These are phyloP conservation scores for Heterodera schachtii DNA, from an alignment of 1,140 invertebrate species.

Conservation along the genomic window DNA sequence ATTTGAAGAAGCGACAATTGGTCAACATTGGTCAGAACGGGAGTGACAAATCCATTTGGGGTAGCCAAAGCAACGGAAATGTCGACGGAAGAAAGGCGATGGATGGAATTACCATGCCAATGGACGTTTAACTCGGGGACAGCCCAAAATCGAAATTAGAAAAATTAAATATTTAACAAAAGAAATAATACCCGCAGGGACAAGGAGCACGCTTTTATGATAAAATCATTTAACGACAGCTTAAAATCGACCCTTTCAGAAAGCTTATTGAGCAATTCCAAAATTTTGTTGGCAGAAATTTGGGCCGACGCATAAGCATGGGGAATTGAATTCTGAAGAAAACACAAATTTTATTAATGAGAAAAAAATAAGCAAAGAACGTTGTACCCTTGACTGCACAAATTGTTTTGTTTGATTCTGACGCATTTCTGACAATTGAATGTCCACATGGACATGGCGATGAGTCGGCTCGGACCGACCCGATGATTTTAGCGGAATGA, in stretches of 20 bases:
- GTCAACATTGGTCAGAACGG: conserved; percentile 90
- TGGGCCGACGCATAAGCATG: conserved; percentile 90
- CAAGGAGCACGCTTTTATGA: conserved; percentile 90
- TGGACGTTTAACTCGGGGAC: conserved; percentile 88
- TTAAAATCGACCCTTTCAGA: conserved; percentile 68
- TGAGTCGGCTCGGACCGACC: neutral
- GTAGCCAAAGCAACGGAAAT: conserved; percentile 94
- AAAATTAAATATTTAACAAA: conserved; percentile 16
- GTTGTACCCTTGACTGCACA: conserved; percentile 78
- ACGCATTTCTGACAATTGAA: conserved; percentile 84
- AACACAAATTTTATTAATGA: neutral
- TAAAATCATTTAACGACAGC: conserved; percentile 91
- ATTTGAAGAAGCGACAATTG: conserved; percentile 73
- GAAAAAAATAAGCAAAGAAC: neutral
- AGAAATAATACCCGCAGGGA: conserved; percentile 74
- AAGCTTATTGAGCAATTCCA: conserved; percentile 71
- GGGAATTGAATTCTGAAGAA: conserved; percentile 86
- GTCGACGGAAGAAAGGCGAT: conserved; percentile 89
- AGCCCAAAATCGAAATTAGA: conserved; percentile 67
- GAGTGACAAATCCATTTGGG: conserved; percentile 89
- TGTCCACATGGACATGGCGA: conserved; percentile 73
- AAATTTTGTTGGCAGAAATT: conserved; percentile 77
- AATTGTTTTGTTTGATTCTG: conserved; percentile 70
- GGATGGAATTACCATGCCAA: conserved; percentile 85
- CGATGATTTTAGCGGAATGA: conserved; percentile 20